Conservation (phyloP, 1,140 invertebrate genomes). For the Drosophila funebris region DNA sequence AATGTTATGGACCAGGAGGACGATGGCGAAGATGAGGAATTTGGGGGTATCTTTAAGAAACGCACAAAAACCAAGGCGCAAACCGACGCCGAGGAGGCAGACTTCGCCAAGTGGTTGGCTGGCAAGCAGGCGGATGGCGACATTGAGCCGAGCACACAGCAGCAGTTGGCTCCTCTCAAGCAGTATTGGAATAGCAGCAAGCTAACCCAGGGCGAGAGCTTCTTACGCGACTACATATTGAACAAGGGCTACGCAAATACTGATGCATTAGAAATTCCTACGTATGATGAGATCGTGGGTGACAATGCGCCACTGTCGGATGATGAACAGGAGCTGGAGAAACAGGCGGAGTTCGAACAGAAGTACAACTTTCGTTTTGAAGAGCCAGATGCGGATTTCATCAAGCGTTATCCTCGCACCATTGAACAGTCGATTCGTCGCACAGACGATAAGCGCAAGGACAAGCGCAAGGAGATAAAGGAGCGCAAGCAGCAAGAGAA, state of each 20-base stretch:
- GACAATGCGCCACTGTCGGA: conserved; percentile 89
- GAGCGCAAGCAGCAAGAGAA: conserved; percentile 93
- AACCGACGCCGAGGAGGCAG: conserved; percentile 86
- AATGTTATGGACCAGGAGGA: conserved; percentile 84
- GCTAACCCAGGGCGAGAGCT: conserved; percentile 93
- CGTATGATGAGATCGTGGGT: conserved; percentile 89
- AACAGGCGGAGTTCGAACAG: conserved; percentile 95
- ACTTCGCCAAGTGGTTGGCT: conserved; percentile 92
- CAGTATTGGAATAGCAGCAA: conserved; percentile 94
- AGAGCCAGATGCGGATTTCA: conserved; percentile 97
- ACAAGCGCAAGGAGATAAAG: conserved; percentile 90
- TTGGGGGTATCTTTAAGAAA: conserved; percentile 86
- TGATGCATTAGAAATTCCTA: conserved; percentile 86
- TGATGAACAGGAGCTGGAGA: conserved; percentile 91
- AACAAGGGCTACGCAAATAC: conserved; percentile 90
- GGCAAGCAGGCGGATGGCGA: conserved; percentile 87
- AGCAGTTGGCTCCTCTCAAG: conserved; percentile 86
- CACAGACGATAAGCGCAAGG: conserved; percentile 91
- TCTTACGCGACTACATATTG: conserved; percentile 95
- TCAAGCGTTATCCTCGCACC: conserved; percentile 95
- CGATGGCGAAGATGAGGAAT: conserved; percentile 85
- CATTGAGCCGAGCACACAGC: conserved; percentile 85
- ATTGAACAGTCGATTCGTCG: conserved; percentile 92
- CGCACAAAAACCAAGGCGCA: conserved; percentile 87
- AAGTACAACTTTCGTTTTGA: conserved; percentile 99